Evolutionary conservation across 2,113 vertebrate genomes (phyloP), one percentile per base, ranked within the genome.

Genomic region (Rutilus rutilus): DNA sequence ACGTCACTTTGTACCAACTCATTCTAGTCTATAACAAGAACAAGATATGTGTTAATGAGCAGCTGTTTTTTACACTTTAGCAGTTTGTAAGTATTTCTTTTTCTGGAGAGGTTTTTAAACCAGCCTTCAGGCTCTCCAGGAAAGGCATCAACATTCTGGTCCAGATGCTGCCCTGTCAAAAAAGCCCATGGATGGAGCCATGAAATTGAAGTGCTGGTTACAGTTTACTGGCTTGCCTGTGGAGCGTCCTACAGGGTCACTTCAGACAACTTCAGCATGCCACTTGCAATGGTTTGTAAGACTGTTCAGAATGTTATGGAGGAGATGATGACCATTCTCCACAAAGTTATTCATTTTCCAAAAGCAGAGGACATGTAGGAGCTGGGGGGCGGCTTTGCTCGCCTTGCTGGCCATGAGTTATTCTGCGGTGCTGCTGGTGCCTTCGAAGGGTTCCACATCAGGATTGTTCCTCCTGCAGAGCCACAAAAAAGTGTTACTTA

Each of bases 311-410:
- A 54, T 8, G 62, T 85, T 2, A 21, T 85, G 62, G 84, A 85
- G 50, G 15, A 54, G 5, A 54, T 54, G 5, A 19, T 54, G 50
- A 54, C 50, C 15, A 19, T 54, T 17, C 84, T 85, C 47, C 84
- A 85, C 42, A 12, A 12, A n/a, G 60, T 79, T 36, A 86, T 74
- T 36, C 11, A 82, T 75, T 86, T 86, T 64, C 39, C 65, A 21
- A 71, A 42, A 57, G 11, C 65, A 73, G 85, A 86, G 30, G 52
- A 86, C 42, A 42, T 42, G 42, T 42, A 39, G 25, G 17, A 21
- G 17, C 33, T 69, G 30, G 33, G 33, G 14, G 33, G 3, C 1
- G 3, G 33, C 14, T 69, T 67, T 67, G 65, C 65, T 36, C 6
- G 15, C 65, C 65, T 67, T 7, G 65, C 65, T 67, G 65, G 65